Conservation (phyloP, 2,888 invertebrate species). For the Incurvaria masculella region DNA sequence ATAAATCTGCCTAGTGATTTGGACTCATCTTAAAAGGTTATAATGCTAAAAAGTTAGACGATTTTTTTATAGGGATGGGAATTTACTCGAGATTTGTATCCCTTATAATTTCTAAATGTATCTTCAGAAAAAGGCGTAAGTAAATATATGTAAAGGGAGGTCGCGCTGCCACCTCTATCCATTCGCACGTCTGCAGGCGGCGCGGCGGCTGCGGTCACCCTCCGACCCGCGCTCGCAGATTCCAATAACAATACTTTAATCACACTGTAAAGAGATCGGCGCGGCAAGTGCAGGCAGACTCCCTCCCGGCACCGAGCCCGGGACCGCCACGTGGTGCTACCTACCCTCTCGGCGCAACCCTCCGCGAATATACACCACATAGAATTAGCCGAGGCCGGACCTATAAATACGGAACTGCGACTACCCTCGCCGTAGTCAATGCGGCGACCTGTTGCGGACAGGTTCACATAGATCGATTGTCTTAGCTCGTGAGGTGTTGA, state of each 20-base stretch:
- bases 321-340: constrained; percentile 12
- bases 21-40: no score
- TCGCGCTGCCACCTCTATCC: neutral
- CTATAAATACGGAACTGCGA: constrained; percentile 13
- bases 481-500: no score
- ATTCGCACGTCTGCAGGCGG: no score
- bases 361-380: neutral
- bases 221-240: constrained; percentile 8
- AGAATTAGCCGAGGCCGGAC: neutral
- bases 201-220: no score
- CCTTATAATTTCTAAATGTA: no score
- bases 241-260: constrained; percentile 29
- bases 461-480: no score
- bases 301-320: constrained; percentile 20
- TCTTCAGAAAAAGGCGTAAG: no score
- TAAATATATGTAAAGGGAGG: no score
- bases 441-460: constrained; percentile 14
- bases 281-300: constrained; percentile 16
- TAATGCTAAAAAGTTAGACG: no score
- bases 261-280: constrained; percentile 24
- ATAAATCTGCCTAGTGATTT: no score
- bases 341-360: constrained; percentile 11
- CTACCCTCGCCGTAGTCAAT: constrained; percentile 11
- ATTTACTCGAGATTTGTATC: no score
- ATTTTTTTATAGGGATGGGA: neutral